Evolutionary conservation across 2,888 invertebrate genomes (phyloP).

Genomic region (Folsomia candida): DNA sequence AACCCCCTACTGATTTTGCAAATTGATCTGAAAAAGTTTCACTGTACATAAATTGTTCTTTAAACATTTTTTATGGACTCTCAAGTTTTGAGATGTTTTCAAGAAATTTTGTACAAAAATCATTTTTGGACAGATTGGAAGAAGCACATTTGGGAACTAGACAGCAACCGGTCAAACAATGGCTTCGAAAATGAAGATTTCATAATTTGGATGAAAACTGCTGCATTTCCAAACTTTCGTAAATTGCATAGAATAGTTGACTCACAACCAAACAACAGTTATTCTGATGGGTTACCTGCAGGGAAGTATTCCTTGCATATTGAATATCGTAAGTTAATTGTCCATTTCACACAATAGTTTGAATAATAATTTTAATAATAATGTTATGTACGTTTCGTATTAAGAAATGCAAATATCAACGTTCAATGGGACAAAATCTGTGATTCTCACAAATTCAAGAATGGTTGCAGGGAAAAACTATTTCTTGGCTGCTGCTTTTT

Average conservation of each 20-base stretch:
- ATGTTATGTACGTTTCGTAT: conserved; percentile 7
- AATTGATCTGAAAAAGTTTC: too few relatives aligned
- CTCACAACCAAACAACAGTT: neutral
- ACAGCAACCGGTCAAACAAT: conserved; percentile 28
- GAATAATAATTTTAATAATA: neutral
- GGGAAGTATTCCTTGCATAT: conserved; percentile 34
- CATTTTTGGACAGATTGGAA: too few relatives aligned
- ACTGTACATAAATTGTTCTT: too few relatives aligned
- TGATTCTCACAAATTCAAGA: conserved; percentile 26
- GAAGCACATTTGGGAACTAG: conserved; percentile 30
- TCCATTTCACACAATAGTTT: too few relatives aligned
- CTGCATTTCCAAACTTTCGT: conserved; percentile 32
- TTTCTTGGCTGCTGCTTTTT: conserved; percentile 29
- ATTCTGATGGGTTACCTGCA: conserved; percentile 27
- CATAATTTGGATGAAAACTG: conserved; percentile 26
- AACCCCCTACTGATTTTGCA: too few relatives aligned
- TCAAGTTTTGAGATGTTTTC: too few relatives aligned
- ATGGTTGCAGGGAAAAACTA: conserved; percentile 30
- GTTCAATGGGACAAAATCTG: conserved; percentile 27
- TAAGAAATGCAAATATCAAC: conserved; percentile 9
- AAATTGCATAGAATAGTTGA: conserved; percentile 31
- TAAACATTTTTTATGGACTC: too few relatives aligned
- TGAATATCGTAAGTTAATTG: conserved; percentile 23
- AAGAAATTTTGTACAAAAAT: too few relatives aligned
- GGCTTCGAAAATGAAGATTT: conserved; percentile 38